Evolutionary conservation across 1,140 invertebrate genomes (phyloP).

Genomic region (Caenorhabditis latens): DNA sequence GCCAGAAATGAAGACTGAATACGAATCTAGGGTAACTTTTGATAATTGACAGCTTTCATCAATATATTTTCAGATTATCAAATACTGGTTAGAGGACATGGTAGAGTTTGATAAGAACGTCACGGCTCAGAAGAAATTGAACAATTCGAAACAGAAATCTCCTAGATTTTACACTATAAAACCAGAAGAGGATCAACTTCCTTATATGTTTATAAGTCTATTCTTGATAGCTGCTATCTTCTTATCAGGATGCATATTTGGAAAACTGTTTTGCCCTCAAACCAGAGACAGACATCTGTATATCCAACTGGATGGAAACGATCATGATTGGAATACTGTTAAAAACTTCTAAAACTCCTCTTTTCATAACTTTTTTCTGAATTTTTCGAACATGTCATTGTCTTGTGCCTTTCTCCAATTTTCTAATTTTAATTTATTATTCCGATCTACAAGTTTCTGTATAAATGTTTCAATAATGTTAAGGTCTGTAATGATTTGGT

Average conservation of each 20-base stretch:
- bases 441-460: too few relatives aligned
- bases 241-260: background rate
- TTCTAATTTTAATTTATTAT: too few relatives aligned
- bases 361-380: background rate
- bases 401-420: too few relatives aligned
- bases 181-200: background rate
- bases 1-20: background rate
- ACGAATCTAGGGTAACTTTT: background rate
- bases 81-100: slow-evolving; percentile 19
- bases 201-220: background rate
- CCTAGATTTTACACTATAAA: background rate
- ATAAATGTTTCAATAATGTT: too few relatives aligned
- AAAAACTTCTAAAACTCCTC: background rate
- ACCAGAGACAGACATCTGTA: background rate
- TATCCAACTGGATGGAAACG: slow-evolving; percentile 6
- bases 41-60: too few relatives aligned
- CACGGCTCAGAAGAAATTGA: background rate
- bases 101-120: slow-evolving; percentile 8
- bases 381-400: background rate
- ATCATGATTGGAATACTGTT: slow-evolving; percentile 16
- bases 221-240: background rate
- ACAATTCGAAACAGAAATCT: background rate
- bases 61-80: background rate
- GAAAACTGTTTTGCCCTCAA: background rate
- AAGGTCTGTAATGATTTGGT: too few relatives aligned